Conservation (phyloP, 2,113 vertebrate genomes). For the Cephalopholis sonnerati region DNA sequence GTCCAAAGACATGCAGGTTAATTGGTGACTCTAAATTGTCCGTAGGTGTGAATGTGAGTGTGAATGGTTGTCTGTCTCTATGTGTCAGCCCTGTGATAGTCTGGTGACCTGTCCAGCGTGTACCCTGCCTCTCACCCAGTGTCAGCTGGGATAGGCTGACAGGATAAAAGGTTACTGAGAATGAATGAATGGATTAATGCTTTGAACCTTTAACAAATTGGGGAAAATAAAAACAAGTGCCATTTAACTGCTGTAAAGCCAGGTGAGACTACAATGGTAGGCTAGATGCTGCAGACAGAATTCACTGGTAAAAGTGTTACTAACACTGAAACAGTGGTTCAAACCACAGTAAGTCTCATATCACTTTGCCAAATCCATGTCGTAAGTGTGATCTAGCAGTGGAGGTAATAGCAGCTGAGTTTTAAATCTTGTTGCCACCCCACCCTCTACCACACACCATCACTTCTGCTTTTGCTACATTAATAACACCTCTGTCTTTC, state of each 20-base stretch:
- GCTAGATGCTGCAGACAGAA: background rate
- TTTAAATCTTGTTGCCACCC: slow-evolving; percentile 6
- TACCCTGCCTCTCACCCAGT: too few relatives aligned
- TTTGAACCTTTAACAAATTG: background rate
- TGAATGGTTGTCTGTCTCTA: too few relatives aligned
- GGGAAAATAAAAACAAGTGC: background rate
- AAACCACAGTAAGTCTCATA: background rate
- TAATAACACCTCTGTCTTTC: slow-evolving; percentile 13
- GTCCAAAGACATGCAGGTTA: too few relatives aligned
- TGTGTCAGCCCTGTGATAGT: too few relatives aligned
- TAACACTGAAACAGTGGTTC: background rate
- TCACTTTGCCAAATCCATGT: background rate
- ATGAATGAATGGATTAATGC: too few relatives aligned
- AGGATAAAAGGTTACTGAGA: too few relatives aligned
- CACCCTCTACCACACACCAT: background rate
- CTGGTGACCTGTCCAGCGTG: too few relatives aligned
- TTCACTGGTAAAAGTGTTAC: background rate
- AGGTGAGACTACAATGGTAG: background rate
- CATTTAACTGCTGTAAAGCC: background rate
- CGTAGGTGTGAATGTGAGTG: too few relatives aligned
- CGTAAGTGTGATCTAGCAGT: background rate
- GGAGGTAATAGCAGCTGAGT: background rate
- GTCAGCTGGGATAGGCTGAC: too few relatives aligned
- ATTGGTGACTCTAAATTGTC: too few relatives aligned
- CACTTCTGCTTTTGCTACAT: slow-evolving; percentile 18